Evolutionary conservation across 2,888 invertebrate genomes (phyloP).

Genomic region (Parasteatoda lunata): DNA sequence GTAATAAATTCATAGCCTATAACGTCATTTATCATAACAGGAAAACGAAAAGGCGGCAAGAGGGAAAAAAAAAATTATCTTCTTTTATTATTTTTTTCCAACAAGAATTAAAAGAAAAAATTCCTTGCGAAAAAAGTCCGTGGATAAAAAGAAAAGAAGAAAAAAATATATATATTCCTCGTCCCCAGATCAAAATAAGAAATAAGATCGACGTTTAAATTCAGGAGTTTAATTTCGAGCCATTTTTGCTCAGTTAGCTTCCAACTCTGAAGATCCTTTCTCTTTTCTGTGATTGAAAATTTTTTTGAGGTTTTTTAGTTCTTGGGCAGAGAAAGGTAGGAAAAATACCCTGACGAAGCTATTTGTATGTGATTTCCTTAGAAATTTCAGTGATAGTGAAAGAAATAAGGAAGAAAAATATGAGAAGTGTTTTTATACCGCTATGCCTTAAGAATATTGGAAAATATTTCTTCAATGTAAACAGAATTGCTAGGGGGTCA

Average conservation of each 20-base stretch:
- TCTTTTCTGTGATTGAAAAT: not conserved
- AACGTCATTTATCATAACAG: constrained; percentile 49
- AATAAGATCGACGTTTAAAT: constrained; percentile 4
- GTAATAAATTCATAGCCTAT: constrained; percentile 57
- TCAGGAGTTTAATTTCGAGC: constrained; percentile 13
- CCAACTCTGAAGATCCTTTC: no score
- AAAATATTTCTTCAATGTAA: no score
- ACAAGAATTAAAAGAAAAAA: constrained; percentile 3
- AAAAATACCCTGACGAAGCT: not conserved
- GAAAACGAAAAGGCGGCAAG: constrained; percentile 24
- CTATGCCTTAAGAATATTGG: no score
- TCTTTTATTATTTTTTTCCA: not conserved
- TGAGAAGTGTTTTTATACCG: no score
- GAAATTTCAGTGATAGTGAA: no score
- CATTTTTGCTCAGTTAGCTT: not conserved
- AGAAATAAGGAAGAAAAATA: no score
- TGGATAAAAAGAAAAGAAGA: not conserved
- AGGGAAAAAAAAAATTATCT: not conserved
- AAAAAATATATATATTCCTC: not conserved
- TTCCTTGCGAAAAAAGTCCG: not conserved
- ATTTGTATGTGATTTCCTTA: not conserved
- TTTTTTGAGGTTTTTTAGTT: not conserved
- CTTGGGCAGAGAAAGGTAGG: not conserved
- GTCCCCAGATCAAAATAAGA: constrained; percentile 25
- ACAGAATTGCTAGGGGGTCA: no score